Evolutionary conservation across 2,797 vertebrate species (phyloP).

Genomic region (Sarcoramphus papa): DNA sequence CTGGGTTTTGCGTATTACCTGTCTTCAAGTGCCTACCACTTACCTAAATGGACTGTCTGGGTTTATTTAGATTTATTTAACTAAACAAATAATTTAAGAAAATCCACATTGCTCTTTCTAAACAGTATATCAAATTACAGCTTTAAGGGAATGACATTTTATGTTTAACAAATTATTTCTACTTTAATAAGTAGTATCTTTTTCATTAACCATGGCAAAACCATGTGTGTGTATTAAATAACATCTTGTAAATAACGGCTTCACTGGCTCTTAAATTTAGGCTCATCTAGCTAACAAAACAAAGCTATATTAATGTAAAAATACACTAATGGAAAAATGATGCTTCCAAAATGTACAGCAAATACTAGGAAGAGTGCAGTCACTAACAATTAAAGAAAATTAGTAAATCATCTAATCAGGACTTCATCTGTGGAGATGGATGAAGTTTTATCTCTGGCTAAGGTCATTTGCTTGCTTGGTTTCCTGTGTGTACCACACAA

Average conservation of each 20-base stretch:
- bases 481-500: background rate
- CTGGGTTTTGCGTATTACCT: background rate
- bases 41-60: background rate
- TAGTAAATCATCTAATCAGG: background rate
- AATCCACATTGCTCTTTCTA: background rate
- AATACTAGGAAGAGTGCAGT: background rate
- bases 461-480: background rate
- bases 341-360: background rate
- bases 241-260: background rate
- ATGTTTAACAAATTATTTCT: background rate
- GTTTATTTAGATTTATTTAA: background rate
- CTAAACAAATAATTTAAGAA: background rate
- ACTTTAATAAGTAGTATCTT: background rate
- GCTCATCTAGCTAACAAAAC: background rate
- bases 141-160: background rate
- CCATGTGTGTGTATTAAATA: fast-evolving
- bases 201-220: background rate
- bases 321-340: background rate
- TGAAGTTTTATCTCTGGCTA: background rate
- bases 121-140: background rate
- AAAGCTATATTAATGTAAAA: background rate
- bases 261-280: background rate
- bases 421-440: background rate
- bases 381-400: background rate
- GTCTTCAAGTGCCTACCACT: background rate